phyloP scores from a whole-genome alignment of 2,797 vertebrate genomes.

The Macrochelys suwanniensis region DNA sequence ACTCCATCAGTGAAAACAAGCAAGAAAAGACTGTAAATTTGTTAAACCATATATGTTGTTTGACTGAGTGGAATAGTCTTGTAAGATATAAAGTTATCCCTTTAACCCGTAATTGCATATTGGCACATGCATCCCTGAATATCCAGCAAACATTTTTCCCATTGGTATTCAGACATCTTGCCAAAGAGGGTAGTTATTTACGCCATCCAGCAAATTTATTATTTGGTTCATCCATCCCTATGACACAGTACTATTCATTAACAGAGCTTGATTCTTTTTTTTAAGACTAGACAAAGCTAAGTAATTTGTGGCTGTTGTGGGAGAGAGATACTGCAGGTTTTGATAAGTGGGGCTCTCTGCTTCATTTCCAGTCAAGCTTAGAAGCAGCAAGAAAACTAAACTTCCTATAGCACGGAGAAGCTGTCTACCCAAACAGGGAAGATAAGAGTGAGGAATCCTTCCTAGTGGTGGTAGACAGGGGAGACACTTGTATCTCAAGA shows the following conservation, averaged over 20 bases:
- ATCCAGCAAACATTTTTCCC: neutral
- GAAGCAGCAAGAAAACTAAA: slow-evolving; percentile 25
- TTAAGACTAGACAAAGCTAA: neutral
- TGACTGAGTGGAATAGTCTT: slow-evolving; percentile 19
- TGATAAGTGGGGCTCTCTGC: neutral
- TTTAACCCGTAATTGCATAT: neutral
- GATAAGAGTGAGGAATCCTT: neutral
- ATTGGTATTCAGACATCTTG: slow-evolving; percentile 14
- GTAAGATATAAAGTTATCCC: neutral
- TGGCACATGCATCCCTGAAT: neutral
- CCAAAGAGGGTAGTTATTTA: slow-evolving; percentile 43
- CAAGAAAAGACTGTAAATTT: neutral
- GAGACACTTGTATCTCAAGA: neutral
- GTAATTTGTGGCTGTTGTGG: slow-evolving; percentile 22
- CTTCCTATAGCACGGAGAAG: neutral
- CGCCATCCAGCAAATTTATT: slow-evolving; percentile 36
- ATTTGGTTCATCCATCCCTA: neutral
- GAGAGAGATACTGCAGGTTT: slow-evolving; percentile 19
- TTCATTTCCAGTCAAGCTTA: slow-evolving; percentile 32
- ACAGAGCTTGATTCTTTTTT: slow-evolving; percentile 22
- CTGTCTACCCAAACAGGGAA: neutral
- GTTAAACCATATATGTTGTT: neutral
- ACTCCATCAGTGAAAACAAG: neutral
- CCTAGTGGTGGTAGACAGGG: neutral
- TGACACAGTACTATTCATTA: slow-evolving; percentile 3